These are phyloP conservation scores for Mythimna albipuncta DNA, from an alignment of 2,888 invertebrate species.

Conservation along the genomic window DNA sequence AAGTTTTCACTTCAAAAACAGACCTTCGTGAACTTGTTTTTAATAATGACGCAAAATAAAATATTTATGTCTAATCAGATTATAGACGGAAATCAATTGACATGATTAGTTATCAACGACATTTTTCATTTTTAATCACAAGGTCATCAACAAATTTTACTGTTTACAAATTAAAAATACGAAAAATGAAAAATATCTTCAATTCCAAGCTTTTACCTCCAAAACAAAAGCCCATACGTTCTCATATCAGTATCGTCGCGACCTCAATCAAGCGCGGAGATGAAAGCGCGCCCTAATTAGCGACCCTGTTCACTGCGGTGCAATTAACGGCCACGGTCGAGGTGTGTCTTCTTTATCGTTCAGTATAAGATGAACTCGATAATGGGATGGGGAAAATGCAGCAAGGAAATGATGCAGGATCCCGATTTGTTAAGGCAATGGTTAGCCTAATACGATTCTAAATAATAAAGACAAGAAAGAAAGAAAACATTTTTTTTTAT, in stretches of 20 bases:
- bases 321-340: conserved; percentile 46
- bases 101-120: no score
- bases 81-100: no score
- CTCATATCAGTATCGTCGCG: conserved; percentile 27
- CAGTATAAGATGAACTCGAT: conserved; percentile 18
- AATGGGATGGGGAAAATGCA: background rate
- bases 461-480: no score
- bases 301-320: conserved; percentile 37
- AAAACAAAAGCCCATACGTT: conserved; percentile 17
- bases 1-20: no score
- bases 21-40: no score
- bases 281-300: conserved; percentile 61
- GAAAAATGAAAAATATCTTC: background rate
- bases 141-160: no score
- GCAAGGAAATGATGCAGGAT: background rate
- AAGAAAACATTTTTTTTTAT: no score
- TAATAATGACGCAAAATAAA: no score
- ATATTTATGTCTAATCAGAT: no score
- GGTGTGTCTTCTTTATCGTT: conserved; percentile 28
- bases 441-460: no score
- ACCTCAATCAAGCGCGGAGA: conserved; percentile 56
- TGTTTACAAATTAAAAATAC: background rate
- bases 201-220: background rate
- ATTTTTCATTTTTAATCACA: no score
- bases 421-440: no score